Base-by-base conservation (phyloP, 2,113 vertebrate species). In the Agapornis roseicollis region DNA sequence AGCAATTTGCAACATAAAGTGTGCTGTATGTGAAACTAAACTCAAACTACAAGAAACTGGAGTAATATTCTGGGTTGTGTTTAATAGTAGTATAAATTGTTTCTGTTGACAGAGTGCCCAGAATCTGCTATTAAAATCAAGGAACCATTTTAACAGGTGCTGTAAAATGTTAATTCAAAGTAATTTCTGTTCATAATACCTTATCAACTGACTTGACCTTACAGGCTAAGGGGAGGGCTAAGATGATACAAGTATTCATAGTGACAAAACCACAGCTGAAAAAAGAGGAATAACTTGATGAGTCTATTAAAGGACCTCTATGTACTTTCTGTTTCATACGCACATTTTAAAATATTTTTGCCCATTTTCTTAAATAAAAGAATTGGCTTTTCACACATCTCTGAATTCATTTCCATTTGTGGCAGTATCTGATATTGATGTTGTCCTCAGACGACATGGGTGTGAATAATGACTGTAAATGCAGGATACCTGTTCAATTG, bases 71-170 rank as follows among this genome's bases (percentile, higher is more conserved):
- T 78, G 52, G 27, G 39, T 19, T 1, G 0, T 39, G 8, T 56
- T 91, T 81, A 86, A 50, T 33, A 73, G 37, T 17, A 5, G 9
- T 73, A 42, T 73, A 76, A 85, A 33, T 41, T 91, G 73, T 73
- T 85, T 89, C 80, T 90, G 39, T 81, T 93, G 90, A 90, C 80
- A 64, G 55, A 44, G 4, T 90, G 88, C 85, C 82, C 72, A 80
- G 65, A 88, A 91, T 80, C 76, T 80, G 29, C 60, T 88, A 8
- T 69, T 94, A 90, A 93, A 89, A 84, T 72, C 68, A 74, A 81
- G 63, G 64, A 76, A 61, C 58, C 33, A 13, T 93, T 94, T 80
- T 94, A 89, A 92, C 27, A 83, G 25, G 29, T 92, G 35, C 18
- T 69, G 69, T 90, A 84, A 80, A 92, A 95, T 65, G 12, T 63